phyloP scores from a whole-genome alignment of 2,888 invertebrate species.

The Opisthograptis luteolata region DNA sequence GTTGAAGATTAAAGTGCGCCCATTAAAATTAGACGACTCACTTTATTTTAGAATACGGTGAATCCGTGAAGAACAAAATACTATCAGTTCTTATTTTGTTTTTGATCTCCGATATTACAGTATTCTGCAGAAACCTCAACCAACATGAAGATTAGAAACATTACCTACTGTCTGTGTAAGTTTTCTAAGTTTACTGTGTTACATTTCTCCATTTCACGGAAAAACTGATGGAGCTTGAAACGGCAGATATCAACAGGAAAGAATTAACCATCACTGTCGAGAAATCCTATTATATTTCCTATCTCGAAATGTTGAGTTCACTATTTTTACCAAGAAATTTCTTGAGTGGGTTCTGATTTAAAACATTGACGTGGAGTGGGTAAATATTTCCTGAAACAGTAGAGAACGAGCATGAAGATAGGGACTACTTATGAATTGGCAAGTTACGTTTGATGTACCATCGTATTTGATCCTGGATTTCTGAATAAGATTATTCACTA shows the following conservation, averaged over 20 bases:
- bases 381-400: constrained; percentile 14
- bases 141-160: background rate
- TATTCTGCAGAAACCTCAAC: too few relatives aligned
- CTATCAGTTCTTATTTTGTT: too few relatives aligned
- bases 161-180: constrained; percentile 1
- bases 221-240: constrained; percentile 52
- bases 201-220: constrained; percentile 57
- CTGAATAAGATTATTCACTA: constrained; percentile 10
- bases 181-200: constrained; percentile 57
- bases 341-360: constrained; percentile 19
- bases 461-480: too few relatives aligned
- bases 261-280: constrained; percentile 32
- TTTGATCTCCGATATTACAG: too few relatives aligned
- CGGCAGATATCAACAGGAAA: constrained; percentile 45
- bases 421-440: background rate
- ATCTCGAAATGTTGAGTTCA: constrained; percentile 20
- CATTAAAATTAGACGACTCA: too few relatives aligned
- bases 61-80: too few relatives aligned
- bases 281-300: constrained; percentile 39
- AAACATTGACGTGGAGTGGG: constrained; percentile 10
- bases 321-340: constrained; percentile 7
- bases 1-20: too few relatives aligned
- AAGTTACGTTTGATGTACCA: background rate
- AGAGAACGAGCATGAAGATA: constrained; percentile 2
- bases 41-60: too few relatives aligned